A percentile compares a stretch with the other conserved stretches of the same genome.
phyloP scores from a whole-genome alignment of 2,797 vertebrate species.

The Protosalanx chinensis region DNA sequence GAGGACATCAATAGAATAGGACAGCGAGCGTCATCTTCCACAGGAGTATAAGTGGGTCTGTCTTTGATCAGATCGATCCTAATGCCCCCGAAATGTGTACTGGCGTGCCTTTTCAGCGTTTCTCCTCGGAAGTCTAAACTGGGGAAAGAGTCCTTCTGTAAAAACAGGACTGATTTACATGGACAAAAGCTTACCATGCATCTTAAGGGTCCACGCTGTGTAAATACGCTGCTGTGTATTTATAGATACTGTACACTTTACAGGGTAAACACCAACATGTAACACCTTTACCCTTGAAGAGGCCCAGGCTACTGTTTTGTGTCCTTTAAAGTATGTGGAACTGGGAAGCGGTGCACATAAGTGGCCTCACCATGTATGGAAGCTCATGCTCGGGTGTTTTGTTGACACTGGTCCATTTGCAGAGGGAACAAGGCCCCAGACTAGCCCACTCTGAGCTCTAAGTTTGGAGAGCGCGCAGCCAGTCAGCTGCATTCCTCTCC shows the following conservation, averaged over 20 bases:
- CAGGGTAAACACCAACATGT: slow-evolving; percentile 29
- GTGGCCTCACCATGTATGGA: slow-evolving; percentile 32
- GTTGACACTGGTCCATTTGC: slow-evolving; percentile 26
- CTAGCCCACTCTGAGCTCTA: slow-evolving; percentile 11
- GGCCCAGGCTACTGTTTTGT: slow-evolving; percentile 7
- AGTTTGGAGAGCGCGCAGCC: slow-evolving; percentile 25
- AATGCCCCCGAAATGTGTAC: slow-evolving; percentile 31
- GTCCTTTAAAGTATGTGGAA: slow-evolving; percentile 41
- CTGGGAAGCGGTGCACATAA: slow-evolving; percentile 24
- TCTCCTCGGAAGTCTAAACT: too few species aligned
- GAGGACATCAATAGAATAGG: slow-evolving; percentile 39
- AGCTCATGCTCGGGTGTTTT: slow-evolving; percentile 26
- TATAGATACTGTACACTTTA: too few species aligned
- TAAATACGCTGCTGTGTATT: too few species aligned
- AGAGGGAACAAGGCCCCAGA: slow-evolving; percentile 1
- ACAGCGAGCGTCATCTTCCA: slow-evolving; percentile 35
- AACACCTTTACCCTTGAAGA: slow-evolving; percentile 44
- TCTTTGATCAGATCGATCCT: slow-evolving; percentile 62
- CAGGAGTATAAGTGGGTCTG: slow-evolving; percentile 36
- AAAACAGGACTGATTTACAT: not conserved
- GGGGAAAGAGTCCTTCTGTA: slow-evolving; percentile 13
- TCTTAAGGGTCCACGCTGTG: not conserved
- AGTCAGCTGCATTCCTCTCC: slow-evolving; percentile 50
- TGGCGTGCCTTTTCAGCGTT: too few species aligned
- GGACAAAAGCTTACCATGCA: not conserved